These are phyloP conservation scores for Leptopilina syphax DNA, from an alignment of 2,888 invertebrate species.

Conservation along the genomic window DNA sequence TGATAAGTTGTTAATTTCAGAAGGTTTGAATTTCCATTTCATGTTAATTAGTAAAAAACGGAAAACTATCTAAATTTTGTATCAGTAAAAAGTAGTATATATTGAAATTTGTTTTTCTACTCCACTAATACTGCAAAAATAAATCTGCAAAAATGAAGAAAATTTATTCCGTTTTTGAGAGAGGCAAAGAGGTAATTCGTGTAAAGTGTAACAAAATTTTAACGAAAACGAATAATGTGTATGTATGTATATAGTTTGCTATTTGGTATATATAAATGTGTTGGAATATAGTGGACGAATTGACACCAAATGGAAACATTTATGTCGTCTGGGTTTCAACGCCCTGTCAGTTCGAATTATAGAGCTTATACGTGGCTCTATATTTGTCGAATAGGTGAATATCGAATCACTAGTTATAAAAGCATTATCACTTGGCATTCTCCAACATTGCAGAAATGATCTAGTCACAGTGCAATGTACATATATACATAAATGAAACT, in stretches of 20 bases:
- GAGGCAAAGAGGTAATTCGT: not conserved
- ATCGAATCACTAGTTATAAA: slow-evolving; percentile 15
- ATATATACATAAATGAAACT: not conserved
- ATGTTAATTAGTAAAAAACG: too few relatives aligned
- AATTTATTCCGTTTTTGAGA: not conserved
- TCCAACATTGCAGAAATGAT: slow-evolving; percentile 1
- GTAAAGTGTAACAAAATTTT: slow-evolving; percentile 7
- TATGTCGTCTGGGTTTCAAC: slow-evolving; percentile 34
- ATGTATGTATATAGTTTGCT: too few relatives aligned
- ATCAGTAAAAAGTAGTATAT: too few relatives aligned
- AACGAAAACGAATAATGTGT: not conserved
- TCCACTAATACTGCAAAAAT: not conserved
- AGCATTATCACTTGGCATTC: slow-evolving; percentile 22
- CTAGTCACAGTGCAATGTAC: not conserved
- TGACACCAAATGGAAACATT: slow-evolving; percentile 21
- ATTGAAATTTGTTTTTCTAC: too few relatives aligned
- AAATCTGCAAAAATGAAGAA: not conserved
- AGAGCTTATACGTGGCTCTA: slow-evolving; percentile 3
- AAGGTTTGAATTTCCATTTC: too few relatives aligned
- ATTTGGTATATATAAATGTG: not conserved
- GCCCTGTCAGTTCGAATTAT: slow-evolving; percentile 27
- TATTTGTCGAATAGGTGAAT: slow-evolving; percentile 27
- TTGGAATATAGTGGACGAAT: not conserved
- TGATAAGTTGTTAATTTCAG: too few relatives aligned
- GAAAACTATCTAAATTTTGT: too few relatives aligned